Percentiles rank a stretch among this genome's conserved stretches.
Conservation (phyloP, 2,888 invertebrate species). For the Drepanosiphum platanoidis region DNA sequence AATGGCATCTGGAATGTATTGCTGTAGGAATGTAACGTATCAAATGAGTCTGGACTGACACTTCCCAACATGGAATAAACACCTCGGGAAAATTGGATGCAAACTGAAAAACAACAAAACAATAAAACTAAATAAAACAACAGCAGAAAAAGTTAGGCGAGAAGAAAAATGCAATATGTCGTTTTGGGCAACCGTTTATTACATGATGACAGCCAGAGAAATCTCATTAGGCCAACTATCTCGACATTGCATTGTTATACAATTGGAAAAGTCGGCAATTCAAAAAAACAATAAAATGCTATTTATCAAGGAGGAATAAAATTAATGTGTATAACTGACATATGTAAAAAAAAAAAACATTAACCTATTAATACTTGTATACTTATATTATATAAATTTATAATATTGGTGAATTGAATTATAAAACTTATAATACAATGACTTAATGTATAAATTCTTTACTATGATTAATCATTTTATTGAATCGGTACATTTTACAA, state of each 20-base stretch:
- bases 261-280: not conserved
- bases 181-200: not conserved
- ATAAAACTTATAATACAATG: too few species aligned
- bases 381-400: too few species aligned
- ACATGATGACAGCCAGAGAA: not conserved
- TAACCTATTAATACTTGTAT: too few species aligned
- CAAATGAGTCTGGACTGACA: slow-evolving; percentile 92
- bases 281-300: not conserved
- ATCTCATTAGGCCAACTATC: slow-evolving; percentile 9
- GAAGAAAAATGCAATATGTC: not conserved
- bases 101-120: slow-evolving; percentile 73
- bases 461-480: too few species aligned
- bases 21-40: slow-evolving; percentile 91
- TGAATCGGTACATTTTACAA: too few species aligned
- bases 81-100: slow-evolving; percentile 88
- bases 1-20: slow-evolving; percentile 96
- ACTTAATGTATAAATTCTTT: too few species aligned
- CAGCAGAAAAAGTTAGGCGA: not conserved
- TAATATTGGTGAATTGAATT: too few species aligned
- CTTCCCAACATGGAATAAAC: slow-evolving; percentile 91
- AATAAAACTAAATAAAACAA: slow-evolving; percentile 25
- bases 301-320: not conserved
- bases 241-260: not conserved
- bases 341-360: too few species aligned
- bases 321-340: too few species aligned